These are phyloP conservation scores for Barbus barbus DNA, from an alignment of 2,113 vertebrate species.

Conservation along the genomic window DNA sequence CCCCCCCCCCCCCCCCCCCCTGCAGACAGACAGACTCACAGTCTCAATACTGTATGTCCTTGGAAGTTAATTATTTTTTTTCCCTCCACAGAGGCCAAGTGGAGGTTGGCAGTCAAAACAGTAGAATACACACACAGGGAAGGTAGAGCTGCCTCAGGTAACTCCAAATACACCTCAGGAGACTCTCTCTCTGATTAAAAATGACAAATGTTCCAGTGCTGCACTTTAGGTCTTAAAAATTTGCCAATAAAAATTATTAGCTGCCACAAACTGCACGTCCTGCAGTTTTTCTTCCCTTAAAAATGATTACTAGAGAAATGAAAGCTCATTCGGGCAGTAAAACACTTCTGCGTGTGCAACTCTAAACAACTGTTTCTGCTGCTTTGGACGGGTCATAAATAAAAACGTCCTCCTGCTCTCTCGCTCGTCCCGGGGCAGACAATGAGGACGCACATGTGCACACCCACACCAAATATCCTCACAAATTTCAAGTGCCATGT, in stretches of 20 bases:
- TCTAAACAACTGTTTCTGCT: constrained; percentile 51
- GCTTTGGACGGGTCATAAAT: constrained; percentile 49
- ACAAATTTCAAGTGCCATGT: background rate
- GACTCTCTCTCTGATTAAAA: constrained; percentile 46
- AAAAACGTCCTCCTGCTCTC: constrained; percentile 31
- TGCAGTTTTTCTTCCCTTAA: constrained; percentile 58
- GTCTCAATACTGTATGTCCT: constrained; percentile 30
- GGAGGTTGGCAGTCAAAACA: constrained; percentile 64
- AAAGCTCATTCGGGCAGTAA: constrained; percentile 48
- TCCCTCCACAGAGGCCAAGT: constrained; percentile 43
- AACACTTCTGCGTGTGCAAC: constrained; percentile 46
- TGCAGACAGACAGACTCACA: constrained; percentile 7
- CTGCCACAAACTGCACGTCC: constrained; percentile 54
- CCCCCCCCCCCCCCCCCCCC: too few relatives aligned
- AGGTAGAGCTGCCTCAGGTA: constrained; percentile 29
- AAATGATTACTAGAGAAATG: constrained; percentile 55
- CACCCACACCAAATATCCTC: constrained; percentile 4
- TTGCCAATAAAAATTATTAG: constrained; percentile 62
- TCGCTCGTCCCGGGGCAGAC: background rate
- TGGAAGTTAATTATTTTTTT: constrained; percentile 51
- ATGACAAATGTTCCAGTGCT: constrained; percentile 52
- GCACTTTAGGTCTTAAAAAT: constrained; percentile 53
- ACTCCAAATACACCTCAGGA: constrained; percentile 28
- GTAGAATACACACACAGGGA: constrained; percentile 57
- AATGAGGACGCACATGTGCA: background rate